These are phyloP conservation scores for Cacatua alba DNA, from an alignment of 2,113 vertebrate species.

Conservation along the genomic window DNA sequence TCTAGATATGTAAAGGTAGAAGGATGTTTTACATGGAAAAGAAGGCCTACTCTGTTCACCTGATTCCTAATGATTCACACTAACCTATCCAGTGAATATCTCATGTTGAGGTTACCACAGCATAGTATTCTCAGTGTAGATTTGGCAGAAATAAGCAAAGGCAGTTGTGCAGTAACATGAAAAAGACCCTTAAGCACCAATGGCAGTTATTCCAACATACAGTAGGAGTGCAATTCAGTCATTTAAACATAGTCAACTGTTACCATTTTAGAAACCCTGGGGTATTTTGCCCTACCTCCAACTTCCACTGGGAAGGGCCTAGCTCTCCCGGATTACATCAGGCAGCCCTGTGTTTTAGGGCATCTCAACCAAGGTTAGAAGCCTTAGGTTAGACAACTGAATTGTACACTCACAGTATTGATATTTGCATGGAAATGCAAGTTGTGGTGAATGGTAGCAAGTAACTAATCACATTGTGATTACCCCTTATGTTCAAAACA, in stretches of 20 bases:
- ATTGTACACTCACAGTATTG: background rate
- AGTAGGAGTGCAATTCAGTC: background rate
- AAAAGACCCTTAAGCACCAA: background rate
- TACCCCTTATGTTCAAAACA: background rate
- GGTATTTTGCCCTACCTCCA: background rate
- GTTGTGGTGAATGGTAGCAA: background rate
- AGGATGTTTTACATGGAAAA: background rate
- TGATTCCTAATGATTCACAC: background rate
- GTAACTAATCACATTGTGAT: background rate
- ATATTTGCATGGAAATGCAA: background rate
- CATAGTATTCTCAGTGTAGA: background rate
- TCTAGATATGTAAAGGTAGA: background rate
- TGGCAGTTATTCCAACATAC: accelerated
- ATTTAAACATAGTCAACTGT: background rate
- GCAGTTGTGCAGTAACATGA: background rate
- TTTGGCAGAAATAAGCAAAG: background rate
- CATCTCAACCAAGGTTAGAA: background rate
- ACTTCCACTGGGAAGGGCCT: background rate
- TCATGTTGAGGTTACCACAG: background rate
- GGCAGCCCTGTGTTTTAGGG: background rate
- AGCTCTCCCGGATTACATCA: background rate
- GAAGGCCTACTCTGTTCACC: background rate
- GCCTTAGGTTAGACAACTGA: background rate
- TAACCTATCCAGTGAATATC: background rate
- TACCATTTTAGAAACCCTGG: background rate